phyloP scores from a whole-genome alignment of 1,140 invertebrate genomes.

The Cotesia typhae region DNA sequence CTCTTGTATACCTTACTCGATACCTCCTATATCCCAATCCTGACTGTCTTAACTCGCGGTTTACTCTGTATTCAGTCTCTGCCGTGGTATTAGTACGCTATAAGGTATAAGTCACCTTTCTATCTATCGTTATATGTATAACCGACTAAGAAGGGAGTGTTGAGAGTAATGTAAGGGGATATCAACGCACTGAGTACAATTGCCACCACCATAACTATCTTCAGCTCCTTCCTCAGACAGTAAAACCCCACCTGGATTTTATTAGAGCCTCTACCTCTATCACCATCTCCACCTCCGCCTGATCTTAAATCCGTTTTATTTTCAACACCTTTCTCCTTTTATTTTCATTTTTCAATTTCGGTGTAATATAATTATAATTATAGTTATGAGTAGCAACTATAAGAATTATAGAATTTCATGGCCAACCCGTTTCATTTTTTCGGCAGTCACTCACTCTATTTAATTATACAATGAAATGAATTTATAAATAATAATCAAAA shows the following conservation, averaged over 20 bases:
- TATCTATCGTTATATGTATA: conserved; percentile 23
- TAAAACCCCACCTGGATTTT: conserved; percentile 8
- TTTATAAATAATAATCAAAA: background rate
- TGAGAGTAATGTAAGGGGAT: conserved; percentile 24
- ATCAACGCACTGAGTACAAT: conserved; percentile 22
- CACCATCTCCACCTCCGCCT: conserved; percentile 20
- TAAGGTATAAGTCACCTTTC: conserved; percentile 43
- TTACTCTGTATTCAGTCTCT: too few species aligned
- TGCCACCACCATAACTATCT: conserved; percentile 28
- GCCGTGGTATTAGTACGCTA: too few species aligned
- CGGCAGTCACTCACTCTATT: background rate
- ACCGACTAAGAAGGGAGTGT: conserved; percentile 56
- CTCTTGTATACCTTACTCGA: conserved; percentile 49
- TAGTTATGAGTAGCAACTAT: too few species aligned
- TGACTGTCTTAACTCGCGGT: background rate
- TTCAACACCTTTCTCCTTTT: background rate
- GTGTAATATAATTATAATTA: too few species aligned
- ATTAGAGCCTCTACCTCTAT: conserved; percentile 10
- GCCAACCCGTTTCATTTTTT: background rate
- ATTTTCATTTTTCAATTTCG: too few species aligned
- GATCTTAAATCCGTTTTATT: conserved; percentile 1
- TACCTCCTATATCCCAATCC: conserved; percentile 34
- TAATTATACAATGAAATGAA: too few species aligned
- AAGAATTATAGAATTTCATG: too few species aligned
- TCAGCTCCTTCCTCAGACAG: background rate